Base-by-base conservation (phyloP, 64 coral and sea anemone genomes). In the Porites lutea region DNA sequence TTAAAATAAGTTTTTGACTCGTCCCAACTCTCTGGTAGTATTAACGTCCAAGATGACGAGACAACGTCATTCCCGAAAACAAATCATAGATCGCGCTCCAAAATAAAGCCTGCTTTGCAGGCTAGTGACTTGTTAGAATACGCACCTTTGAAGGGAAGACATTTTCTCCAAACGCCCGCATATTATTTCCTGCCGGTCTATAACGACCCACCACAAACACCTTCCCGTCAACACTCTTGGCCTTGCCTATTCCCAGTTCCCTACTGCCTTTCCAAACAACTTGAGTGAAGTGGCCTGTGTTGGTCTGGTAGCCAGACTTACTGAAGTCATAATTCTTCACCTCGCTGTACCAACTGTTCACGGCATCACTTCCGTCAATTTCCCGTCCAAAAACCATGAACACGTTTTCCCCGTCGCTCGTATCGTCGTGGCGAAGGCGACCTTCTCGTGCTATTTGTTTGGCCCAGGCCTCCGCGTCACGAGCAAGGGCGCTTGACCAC, bases 131-230 rank as follows among this genome's bases (percentile, higher is more conserved):
- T 37, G 27, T 37, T 8, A 76, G 3, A 76, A 19, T 12, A 59
- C 73, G 19, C 14, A 82, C 89, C 49, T 91, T 80, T 57, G 78
- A 69, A 27, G 61, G 59, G 3, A 76, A 46, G 18, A 93, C 73
- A 37, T 93, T 93, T 37, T 93, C 91, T 13, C 78, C 50, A 43
- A 93, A 93, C 2, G 81, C 51, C 53, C 82, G 78, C 70, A 93
- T 74, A 48, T 79, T 93, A 52, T 93, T 93, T 87, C 91, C 91
- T 23, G 91, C 48, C 2, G 91, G 91, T 19, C 72, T 70, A 74
- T 93, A 93, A 44, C 91, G 91, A 45, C 52, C 91, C 0, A 93
- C 91, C 13, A 93, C 91, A 19, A 93, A 93, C 37, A 79, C 64
- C 18, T 93, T 87, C 48, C 91, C 83, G 51, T 93, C 91, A 59